Percentiles rank a stretch among this genome's conserved stretches.
Conservation (phyloP, 1,140 invertebrate genomes). For the Hyles vespertilio region DNA sequence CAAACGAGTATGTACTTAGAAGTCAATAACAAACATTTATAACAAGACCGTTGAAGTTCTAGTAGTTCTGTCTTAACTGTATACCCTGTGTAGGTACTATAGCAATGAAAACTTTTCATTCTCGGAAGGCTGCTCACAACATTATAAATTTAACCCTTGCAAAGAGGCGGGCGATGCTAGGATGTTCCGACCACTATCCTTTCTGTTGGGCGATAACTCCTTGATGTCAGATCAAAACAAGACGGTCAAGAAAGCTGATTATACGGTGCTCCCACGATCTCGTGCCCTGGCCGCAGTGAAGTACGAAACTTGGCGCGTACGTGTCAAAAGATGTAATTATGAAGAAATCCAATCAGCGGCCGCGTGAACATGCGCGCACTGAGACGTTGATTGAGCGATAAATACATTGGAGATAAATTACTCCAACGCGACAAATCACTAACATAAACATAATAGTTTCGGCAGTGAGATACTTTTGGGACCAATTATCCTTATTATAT, state of each 20-base stretch:
- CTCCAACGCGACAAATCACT: slow-evolving; percentile 66
- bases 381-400: slow-evolving; percentile 74
- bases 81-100: too few relatives aligned
- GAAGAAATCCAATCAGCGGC: slow-evolving; percentile 72
- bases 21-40: too few relatives aligned
- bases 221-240: slow-evolving; percentile 59
- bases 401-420: slow-evolving; percentile 72
- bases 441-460: slow-evolving; percentile 37
- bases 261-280: slow-evolving; percentile 72
- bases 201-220: slow-evolving; percentile 33
- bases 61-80: neutral
- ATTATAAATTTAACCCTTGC: too few relatives aligned
- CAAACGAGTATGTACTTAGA: too few relatives aligned
- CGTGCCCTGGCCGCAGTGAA: slow-evolving; percentile 56
- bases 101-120: too few relatives aligned
- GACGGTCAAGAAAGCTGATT: slow-evolving; percentile 70
- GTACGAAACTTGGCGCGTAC: slow-evolving; percentile 73
- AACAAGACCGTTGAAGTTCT: too few relatives aligned
- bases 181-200: neutral
- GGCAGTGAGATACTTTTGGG: slow-evolving; percentile 27
- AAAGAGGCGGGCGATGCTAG: too few relatives aligned
- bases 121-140: too few relatives aligned
- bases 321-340: slow-evolving; percentile 76
- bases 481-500: too few relatives aligned
- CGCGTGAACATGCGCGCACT: slow-evolving; percentile 46